Base-by-base conservation (phyloP, 2,797 vertebrate genomes). In the Gallinago nigripennis region DNA sequence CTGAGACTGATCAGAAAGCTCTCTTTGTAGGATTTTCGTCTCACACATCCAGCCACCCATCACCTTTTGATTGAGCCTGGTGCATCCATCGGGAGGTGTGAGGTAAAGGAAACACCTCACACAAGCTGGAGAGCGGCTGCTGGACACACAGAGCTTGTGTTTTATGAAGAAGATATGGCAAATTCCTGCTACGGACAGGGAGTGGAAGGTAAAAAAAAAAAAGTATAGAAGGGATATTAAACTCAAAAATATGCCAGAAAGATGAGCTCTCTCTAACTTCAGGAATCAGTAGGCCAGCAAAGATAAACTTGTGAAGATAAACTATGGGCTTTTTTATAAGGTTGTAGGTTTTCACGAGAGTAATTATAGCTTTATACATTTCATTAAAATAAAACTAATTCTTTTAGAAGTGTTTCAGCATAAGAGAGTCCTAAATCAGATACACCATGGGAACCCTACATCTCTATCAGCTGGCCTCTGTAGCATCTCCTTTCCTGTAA, bases 1-100 rank as follows among this genome's bases (percentile, higher is more conserved):
- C 63, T 72, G 35, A 70, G 50, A 43, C 70, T 76, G 77, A 79
- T 91, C 84, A 87, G n/a, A 88, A 90, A 92, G 27, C 8, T 60
- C 12, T 53, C 20, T 75, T 64, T 61, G 45, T 63, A 27, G 70
- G 33, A n/a, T 53, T 79, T 86, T 82, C 16, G 43, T 8, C 23
- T 81, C 12, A 4, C 12, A 8, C 23, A 37, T 37, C 48, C 41
- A 73, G 15, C 1, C 8, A 85, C 11, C 18, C 21, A 57, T 20
- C 3, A 11, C 48, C 21, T 57, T 86, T 90, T 75, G 15, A 23
- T 5, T 43, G 11, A 69, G 11, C 27, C 5, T 61, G 16, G 5
- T 68, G 24, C 1, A 46, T 11, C 54, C 16, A 31, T 13, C 41
- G 39, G 81, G 15, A 87, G 16, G 51, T 21, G 31, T 17, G 11